phyloP scores from a whole-genome alignment of 2,113 vertebrate genomes.

The Oryzias woworae region DNA sequence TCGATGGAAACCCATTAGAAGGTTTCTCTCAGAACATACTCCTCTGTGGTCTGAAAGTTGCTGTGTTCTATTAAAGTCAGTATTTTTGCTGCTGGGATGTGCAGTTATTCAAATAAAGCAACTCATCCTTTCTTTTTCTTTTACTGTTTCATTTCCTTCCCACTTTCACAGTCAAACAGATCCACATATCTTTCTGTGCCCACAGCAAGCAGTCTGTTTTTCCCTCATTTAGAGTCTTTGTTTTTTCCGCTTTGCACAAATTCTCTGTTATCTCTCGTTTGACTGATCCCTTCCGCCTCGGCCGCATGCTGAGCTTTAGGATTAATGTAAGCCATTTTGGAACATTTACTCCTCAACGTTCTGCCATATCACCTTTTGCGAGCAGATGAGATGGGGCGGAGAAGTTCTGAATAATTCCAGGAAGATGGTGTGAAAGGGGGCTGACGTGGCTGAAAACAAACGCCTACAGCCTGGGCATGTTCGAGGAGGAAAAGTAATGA shows the following conservation, averaged over 20 bases:
- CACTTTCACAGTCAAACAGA: slow-evolving; percentile 29
- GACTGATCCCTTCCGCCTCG: slow-evolving; percentile 35
- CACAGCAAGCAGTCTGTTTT: slow-evolving; percentile 21
- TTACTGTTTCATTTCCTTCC: slow-evolving; percentile 35
- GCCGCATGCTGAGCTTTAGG: slow-evolving; percentile 57
- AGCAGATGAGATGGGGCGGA: slow-evolving; percentile 17
- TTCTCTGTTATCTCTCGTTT: slow-evolving; percentile 56
- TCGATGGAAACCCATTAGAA: too few species aligned
- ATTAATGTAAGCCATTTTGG: slow-evolving; percentile 54
- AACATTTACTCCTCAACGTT: slow-evolving; percentile 54
- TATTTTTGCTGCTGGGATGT: slow-evolving; percentile 73
- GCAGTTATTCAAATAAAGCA: slow-evolving; percentile 61
- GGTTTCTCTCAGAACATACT: too few species aligned
- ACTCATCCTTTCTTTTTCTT: slow-evolving; percentile 28
- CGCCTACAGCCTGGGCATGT: slow-evolving; percentile 11
- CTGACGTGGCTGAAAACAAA: slow-evolving; percentile 38
- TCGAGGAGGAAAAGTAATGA: slow-evolving; percentile 51
- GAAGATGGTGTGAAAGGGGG: slow-evolving; percentile 52
- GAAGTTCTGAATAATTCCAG: slow-evolving; percentile 20
- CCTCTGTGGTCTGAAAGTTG: slow-evolving; percentile 52
- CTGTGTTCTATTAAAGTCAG: slow-evolving; percentile 72
- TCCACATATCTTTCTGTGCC: slow-evolving; percentile 32
- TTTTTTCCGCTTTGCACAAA: slow-evolving; percentile 34
- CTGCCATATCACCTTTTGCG: slow-evolving; percentile 37
- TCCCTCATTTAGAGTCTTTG: slow-evolving; percentile 23